Evolutionary conservation across 2,888 invertebrate genomes (phyloP).

Genomic region (Pseudoips prasinana): DNA sequence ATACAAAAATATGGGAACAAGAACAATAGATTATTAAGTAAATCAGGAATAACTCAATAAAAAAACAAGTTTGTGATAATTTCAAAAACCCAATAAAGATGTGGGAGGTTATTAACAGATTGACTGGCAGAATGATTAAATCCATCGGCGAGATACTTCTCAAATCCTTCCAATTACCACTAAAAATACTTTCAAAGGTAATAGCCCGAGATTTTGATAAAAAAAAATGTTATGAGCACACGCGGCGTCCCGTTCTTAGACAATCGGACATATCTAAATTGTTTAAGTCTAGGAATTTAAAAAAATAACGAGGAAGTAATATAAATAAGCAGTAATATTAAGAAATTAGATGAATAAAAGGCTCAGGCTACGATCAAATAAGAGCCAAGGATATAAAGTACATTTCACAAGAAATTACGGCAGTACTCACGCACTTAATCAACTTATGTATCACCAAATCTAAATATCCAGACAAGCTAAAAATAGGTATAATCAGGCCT

Average conservation of each 20-base stretch:
- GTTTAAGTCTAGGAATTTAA: background rate
- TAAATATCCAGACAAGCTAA: background rate
- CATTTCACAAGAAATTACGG: background rate
- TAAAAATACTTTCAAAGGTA: background rate
- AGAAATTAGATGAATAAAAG: background rate
- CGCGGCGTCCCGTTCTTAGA: too few species aligned
- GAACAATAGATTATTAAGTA: background rate
- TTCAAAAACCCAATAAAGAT: slow-evolving; percentile 2
- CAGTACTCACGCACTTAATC: slow-evolving; percentile 3
- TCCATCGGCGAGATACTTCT: background rate
- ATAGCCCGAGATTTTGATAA: background rate
- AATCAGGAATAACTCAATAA: background rate
- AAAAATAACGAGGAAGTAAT: background rate
- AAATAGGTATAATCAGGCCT: slow-evolving; percentile 3
- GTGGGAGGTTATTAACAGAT: background rate
- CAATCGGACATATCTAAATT: too few species aligned
- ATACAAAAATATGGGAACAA: background rate
- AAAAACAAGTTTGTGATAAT: background rate
- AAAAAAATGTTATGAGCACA: background rate
- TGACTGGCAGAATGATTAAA: background rate
- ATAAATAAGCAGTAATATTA: background rate
- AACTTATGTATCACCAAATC: slow-evolving; percentile 1
- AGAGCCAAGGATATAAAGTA: slow-evolving; percentile 1
- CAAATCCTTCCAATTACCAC: background rate
- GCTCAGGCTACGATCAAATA: background rate